Conservation (phyloP, 2,888 invertebrate genomes). For the Orthosia gothica region DNA sequence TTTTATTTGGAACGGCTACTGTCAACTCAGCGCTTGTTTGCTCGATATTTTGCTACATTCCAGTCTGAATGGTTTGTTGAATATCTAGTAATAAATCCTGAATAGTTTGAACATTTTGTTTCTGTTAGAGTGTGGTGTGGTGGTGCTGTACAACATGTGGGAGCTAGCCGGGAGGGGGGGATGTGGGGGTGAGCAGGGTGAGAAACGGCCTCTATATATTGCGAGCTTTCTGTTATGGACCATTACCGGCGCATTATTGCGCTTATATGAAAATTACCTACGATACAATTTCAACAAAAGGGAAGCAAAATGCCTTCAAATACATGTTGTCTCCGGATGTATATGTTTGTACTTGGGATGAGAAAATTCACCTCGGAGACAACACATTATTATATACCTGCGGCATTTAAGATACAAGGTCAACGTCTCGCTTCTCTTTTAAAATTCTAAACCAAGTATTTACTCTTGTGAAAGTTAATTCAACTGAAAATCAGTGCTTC, state of each 20-base stretch:
- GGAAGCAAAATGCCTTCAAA: slow-evolving; percentile 71
- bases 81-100: slow-evolving; percentile 78
- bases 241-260: no score
- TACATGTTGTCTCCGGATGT: slow-evolving; percentile 67
- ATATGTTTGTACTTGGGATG: slow-evolving; percentile 56
- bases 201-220: slow-evolving; percentile 76
- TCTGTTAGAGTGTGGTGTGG: slow-evolving; percentile 72
- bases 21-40: slow-evolving; percentile 73
- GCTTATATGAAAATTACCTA: slow-evolving; percentile 84
- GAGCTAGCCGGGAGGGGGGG: slow-evolving; percentile 29
- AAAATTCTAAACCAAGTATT: neutral
- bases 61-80: slow-evolving; percentile 74
- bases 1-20: slow-evolving; percentile 70
- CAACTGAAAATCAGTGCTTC: slow-evolving; percentile 15
- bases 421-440: slow-evolving; percentile 21
- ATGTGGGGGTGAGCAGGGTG: slow-evolving; percentile 35
- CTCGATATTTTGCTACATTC: slow-evolving; percentile 73
- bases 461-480: slow-evolving; percentile 9
- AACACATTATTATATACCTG: slow-evolving; percentile 35
- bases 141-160: slow-evolving; percentile 61
- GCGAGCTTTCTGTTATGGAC: no score
- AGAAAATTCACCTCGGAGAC: slow-evolving; percentile 49
- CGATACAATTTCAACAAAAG: slow-evolving; percentile 79
- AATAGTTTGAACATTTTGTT: slow-evolving; percentile 81
- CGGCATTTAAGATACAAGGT: slow-evolving; percentile 29